Evolutionary conservation across 2,797 vertebrate species (phyloP).

Genomic region (Diceros bicornis): DNA sequence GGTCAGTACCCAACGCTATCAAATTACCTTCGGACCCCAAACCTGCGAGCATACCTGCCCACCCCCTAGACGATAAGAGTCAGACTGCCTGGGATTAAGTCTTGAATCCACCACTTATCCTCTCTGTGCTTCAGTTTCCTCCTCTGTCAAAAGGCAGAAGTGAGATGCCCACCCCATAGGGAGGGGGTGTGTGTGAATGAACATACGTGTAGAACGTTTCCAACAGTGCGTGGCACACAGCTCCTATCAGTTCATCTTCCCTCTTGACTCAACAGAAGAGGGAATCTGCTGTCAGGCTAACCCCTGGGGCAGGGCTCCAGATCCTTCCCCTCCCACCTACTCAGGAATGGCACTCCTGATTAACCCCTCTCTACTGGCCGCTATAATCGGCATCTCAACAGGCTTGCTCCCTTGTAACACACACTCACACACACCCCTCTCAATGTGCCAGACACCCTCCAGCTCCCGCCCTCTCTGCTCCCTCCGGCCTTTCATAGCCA

Average conservation of each 20-base stretch:
- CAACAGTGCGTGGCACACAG: neutral
- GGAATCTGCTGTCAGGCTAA: neutral
- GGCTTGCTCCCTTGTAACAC: constrained; percentile 24
- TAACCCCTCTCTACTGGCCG: neutral
- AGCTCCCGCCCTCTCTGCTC: neutral
- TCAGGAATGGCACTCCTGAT: neutral
- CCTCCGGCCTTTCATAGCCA: neutral
- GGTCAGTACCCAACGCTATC: neutral
- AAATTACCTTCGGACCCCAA: neutral
- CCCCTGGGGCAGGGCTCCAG: constrained; percentile 28
- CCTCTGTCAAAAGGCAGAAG: neutral
- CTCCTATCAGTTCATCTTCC: neutral
- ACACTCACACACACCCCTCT: neutral
- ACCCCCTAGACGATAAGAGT: neutral
- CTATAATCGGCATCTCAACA: constrained; percentile 1
- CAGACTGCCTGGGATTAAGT: neutral
- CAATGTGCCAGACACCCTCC: neutral
- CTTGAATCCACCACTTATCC: neutral
- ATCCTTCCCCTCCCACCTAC: neutral
- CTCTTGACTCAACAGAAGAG: neutral
- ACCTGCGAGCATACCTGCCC: neutral
- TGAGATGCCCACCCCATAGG: neutral
- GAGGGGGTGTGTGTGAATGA: neutral
- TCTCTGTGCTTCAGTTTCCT: constrained; percentile 8
- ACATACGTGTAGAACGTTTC: accelerated